Conservation (phyloP, 2,113 vertebrate genomes). For the Notothenia coriiceps region DNA sequence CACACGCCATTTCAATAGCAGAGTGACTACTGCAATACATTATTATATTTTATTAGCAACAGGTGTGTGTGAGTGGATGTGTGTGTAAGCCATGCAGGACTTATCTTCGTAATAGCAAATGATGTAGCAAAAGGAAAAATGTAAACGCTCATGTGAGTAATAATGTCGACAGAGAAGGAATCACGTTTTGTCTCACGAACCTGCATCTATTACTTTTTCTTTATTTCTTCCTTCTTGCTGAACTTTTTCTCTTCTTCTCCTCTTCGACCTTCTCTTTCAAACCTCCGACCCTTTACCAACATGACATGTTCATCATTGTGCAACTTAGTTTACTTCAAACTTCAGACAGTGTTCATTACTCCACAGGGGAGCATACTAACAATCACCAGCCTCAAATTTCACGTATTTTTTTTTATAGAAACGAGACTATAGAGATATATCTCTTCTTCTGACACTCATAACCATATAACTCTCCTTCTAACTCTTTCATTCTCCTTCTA, state of each 20-base stretch:
- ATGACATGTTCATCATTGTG: neutral
- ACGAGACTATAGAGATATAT: neutral
- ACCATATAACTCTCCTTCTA: neutral
- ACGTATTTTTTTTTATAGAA: neutral
- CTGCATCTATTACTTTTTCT: neutral
- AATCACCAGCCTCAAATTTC: neutral
- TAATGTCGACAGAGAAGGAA: neutral
- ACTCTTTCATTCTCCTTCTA: neutral
- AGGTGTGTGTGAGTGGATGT: conserved; percentile 13
- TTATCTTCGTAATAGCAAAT: conserved; percentile 12
- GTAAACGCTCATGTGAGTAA: neutral
- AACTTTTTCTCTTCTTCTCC: conserved; percentile 1
- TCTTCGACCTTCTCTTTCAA: neutral
- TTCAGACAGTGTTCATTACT: neutral
- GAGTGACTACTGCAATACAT: conserved; percentile 31
- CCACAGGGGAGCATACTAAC: neutral
- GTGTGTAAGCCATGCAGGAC: neutral
- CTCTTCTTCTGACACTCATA: too few species aligned
- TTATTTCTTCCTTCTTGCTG: neutral
- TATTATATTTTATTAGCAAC: conserved; percentile 17
- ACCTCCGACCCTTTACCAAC: neutral
- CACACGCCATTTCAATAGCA: neutral
- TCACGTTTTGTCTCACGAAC: neutral
- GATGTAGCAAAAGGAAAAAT: neutral
- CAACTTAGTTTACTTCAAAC: neutral